These are phyloP conservation scores for Blera fallax DNA, from an alignment of 2,888 invertebrate species.

Conservation along the genomic window DNA sequence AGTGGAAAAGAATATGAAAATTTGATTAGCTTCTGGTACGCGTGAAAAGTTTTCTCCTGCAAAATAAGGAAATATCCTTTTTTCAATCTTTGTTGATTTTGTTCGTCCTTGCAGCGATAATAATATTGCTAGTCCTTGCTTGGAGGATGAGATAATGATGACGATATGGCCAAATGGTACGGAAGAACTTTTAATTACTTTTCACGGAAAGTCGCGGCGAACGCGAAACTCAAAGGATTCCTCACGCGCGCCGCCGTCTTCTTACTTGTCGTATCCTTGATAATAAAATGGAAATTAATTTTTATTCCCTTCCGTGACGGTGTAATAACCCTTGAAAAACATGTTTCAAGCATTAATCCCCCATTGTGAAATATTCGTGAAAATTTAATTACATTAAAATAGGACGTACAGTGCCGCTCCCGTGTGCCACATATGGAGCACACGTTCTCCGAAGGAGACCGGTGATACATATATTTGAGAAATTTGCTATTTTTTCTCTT, in stretches of 20 bases:
- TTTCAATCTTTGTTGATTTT: background rate
- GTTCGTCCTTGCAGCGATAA: background rate
- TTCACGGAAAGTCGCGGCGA: background rate
- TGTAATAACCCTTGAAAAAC: conserved; percentile 61
- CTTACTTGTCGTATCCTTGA: conserved; percentile 2
- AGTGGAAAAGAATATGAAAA: background rate
- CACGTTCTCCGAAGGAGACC: background rate
- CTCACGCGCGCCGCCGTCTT: background rate
- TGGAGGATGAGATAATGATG: conserved; percentile 11
- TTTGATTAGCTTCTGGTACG: conserved; percentile 10
- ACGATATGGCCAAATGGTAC: conserved; percentile 5
- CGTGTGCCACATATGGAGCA: background rate
- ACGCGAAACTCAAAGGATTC: background rate
- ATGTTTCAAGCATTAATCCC: conserved; percentile 57
- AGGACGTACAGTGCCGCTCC: background rate
- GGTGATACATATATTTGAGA: background rate
- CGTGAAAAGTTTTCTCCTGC: background rate
- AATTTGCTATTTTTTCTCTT: background rate
- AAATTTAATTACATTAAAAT: conserved; percentile 54
- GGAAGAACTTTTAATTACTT: conserved; percentile 39
- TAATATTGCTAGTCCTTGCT: background rate
- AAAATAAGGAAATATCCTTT: background rate
- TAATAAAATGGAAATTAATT: conserved; percentile 52
- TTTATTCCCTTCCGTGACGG: conserved; percentile 23
- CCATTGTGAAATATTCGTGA: conserved; percentile 49